Conservation (phyloP, 2,888 invertebrate genomes). For the Pinctada fucata region DNA sequence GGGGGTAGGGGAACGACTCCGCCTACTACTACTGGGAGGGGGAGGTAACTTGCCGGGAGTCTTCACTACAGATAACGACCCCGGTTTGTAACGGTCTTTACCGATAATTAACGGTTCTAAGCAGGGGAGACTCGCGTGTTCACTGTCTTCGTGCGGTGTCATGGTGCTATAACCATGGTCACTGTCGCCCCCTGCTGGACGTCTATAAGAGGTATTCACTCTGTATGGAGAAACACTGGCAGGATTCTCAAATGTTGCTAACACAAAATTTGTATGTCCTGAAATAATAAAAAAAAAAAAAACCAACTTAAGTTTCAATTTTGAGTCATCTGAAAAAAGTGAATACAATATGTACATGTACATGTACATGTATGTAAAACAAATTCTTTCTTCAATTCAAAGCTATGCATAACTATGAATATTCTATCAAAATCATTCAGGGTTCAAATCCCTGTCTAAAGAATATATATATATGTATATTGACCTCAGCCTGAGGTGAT, state of each 20-base stretch:
- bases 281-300: conserved; percentile 10
- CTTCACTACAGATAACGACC: conserved; percentile 53
- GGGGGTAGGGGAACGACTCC: conserved; percentile 74
- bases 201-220: conserved; percentile 87
- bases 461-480: no score
- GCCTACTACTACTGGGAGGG: conserved; percentile 63
- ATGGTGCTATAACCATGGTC: conserved; percentile 91
- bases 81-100: conserved; percentile 73
- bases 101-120: conserved; percentile 73
- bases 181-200: conserved; percentile 86
- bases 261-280: conserved; percentile 76
- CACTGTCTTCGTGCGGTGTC: conserved; percentile 75
- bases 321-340: no score
- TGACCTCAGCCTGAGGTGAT: no score
- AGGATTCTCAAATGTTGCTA: conserved; percentile 78
- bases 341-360: no score
- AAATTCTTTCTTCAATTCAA: no score
- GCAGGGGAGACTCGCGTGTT: conserved; percentile 75
- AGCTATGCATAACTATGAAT: no score
- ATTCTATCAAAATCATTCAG: no score
- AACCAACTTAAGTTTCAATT: no score
- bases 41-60: conserved; percentile 71
- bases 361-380: no score
- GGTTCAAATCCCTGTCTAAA: no score
- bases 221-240: conserved; percentile 91